Base-by-base conservation (phyloP, 2,888 invertebrate genomes). In the Dendrolimus pini region DNA sequence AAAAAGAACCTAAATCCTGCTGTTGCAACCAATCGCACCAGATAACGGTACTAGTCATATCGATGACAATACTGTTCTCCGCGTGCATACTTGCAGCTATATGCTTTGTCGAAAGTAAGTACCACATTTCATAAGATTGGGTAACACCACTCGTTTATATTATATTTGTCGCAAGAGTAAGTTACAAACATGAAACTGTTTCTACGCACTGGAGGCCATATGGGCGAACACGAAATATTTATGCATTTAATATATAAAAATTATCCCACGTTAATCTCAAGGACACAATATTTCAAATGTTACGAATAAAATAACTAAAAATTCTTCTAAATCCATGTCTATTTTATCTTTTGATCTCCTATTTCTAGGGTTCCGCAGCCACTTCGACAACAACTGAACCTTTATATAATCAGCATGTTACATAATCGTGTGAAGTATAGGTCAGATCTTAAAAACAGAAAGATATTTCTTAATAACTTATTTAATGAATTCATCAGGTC, bases 31-130 rank as follows among this genome's bases (percentile, higher is more conserved):
- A 94, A 67, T 93, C 93, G 60, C 95, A 96, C 74, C 96, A 96
- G 85, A 93, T 96, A 69, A 96, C 96, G 59, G 95, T 96, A 58
- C 92, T 96, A 64, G 95, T 96, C 65, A 92, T 95, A 77, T 94
- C 95, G 57, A 96, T 96, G 95, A 95, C 96, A 67, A 93, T 94
- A 70, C 89, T 96, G 67, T 95, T 96, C 80, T 93, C 96, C 68
- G 92, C 96, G 72, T 96, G 96, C 73, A 95, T 96, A 72, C 89
- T 96, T 66, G 94, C 94, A 54, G 96, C 96, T 72, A 94, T 96
- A 78, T 94, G 96, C 83, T 94, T 95, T 73, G 93, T 96, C 82
- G 96, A 96, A 92, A 94, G 96, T 96, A 82, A 95, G 96, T 94
- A 78, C 57, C 42, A 55, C 14, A 18, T 41, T 52, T 41, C 30